phyloP scores from a whole-genome alignment of 2,888 invertebrate genomes.

The Serrognathus titanus region DNA sequence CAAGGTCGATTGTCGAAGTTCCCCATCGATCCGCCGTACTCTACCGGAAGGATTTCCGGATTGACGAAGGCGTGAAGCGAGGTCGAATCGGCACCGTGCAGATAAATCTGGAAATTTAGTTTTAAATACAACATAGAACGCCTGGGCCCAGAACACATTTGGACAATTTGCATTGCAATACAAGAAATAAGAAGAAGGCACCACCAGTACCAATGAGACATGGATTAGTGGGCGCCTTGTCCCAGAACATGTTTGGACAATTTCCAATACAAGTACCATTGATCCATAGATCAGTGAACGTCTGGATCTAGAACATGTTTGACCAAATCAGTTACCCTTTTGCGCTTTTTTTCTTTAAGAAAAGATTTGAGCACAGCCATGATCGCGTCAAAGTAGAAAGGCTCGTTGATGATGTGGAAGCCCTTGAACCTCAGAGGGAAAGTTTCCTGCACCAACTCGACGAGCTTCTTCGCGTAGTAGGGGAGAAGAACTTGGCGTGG shows the following conservation, averaged over 20 bases:
- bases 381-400: slow-evolving; percentile 50
- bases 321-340: too few relatives aligned
- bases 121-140: too few relatives aligned
- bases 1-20: slow-evolving; percentile 46
- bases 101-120: slow-evolving; percentile 46
- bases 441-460: slow-evolving; percentile 52
- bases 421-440: slow-evolving; percentile 52
- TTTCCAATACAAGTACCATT: too few relatives aligned
- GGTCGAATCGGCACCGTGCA: slow-evolving; percentile 55
- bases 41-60: slow-evolving; percentile 52
- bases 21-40: slow-evolving; percentile 59
- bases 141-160: too few relatives aligned
- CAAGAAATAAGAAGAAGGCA: too few relatives aligned
- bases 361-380: slow-evolving; percentile 78
- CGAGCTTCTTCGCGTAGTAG: slow-evolving; percentile 49
- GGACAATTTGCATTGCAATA: too few relatives aligned
- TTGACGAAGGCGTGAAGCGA: slow-evolving; percentile 55
- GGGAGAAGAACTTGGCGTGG: slow-evolving; percentile 53
- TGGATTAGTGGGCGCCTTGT: too few relatives aligned
- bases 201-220: too few relatives aligned
- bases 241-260: too few relatives aligned
- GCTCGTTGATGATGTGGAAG: slow-evolving; percentile 51
- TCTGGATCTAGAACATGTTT: too few relatives aligned
- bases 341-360: slow-evolving; percentile 73
- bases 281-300: too few relatives aligned